phyloP scores from a whole-genome alignment of 92 coral and sea anemone species.

The Phenganax subtilis region DNA sequence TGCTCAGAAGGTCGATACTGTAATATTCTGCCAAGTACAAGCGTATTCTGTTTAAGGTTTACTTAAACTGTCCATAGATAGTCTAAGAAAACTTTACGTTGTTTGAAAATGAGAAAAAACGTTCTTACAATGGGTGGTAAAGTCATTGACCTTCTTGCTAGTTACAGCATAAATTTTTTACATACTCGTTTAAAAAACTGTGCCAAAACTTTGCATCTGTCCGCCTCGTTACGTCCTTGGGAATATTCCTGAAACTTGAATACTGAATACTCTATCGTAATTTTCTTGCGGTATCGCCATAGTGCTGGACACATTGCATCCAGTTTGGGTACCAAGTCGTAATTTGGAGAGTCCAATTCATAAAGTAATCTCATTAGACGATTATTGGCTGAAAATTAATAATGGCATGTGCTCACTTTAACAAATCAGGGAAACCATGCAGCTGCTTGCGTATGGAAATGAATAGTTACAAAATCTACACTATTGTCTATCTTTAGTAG shows the following conservation, averaged over 20 bases:
- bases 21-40: too few relatives aligned
- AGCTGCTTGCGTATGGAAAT: too few relatives aligned
- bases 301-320: constrained; percentile 58
- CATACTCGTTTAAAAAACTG: constrained; percentile 56
- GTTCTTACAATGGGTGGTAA: too few relatives aligned
- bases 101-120: constrained; percentile 1
- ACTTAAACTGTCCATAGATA: background rate
- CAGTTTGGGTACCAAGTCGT: constrained; percentile 34
- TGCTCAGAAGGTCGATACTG: too few relatives aligned
- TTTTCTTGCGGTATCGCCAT: constrained; percentile 74
- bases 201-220: constrained; percentile 49
- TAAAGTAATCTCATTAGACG: constrained; percentile 60
- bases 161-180: too few relatives aligned
- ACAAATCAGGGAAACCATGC: too few relatives aligned
- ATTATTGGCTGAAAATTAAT: constrained; percentile 44
- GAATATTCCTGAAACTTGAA: constrained; percentile 66
- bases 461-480: too few relatives aligned
- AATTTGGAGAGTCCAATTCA: constrained; percentile 54
- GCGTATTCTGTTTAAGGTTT: too few relatives aligned
- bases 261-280: constrained; percentile 67
- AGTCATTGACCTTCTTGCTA: too few relatives aligned
- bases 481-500: too few relatives aligned
- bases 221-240: constrained; percentile 35
- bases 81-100: background rate
- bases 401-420: too few relatives aligned